phyloP scores from a whole-genome alignment of 2,797 vertebrate species.

The Neosilurus hyrtlii region DNA sequence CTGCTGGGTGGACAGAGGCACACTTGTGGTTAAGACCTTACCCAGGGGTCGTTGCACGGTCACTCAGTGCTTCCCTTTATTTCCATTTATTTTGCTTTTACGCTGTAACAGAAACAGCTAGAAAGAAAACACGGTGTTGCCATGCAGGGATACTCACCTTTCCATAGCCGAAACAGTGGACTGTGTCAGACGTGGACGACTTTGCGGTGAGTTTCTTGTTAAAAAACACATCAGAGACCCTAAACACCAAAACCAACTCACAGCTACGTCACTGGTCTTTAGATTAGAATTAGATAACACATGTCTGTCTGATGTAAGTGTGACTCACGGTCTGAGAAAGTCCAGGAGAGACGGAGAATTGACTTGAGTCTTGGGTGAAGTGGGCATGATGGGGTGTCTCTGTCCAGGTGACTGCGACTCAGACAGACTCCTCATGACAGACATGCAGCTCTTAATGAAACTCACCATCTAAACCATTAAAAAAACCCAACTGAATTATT shows the following conservation, averaged over 20 bases:
- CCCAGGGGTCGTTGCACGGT: no score
- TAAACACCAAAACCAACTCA: slow-evolving; percentile 19
- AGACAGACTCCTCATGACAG: slow-evolving; percentile 74
- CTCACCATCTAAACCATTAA: slow-evolving; percentile 71
- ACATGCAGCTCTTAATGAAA: slow-evolving; percentile 76
- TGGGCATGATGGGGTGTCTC: slow-evolving; percentile 54
- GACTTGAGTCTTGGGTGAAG: slow-evolving; percentile 69
- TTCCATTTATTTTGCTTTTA: neutral
- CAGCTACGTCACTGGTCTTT: neutral
- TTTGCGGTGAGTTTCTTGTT: slow-evolving; percentile 50
- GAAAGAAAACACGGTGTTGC: neutral
- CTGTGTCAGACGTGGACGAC: slow-evolving; percentile 57
- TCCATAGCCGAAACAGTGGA: slow-evolving; percentile 82
- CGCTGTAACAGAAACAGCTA: neutral
- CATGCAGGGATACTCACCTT: slow-evolving; percentile 69
- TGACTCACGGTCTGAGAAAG: slow-evolving; percentile 70
- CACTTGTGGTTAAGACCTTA: no score
- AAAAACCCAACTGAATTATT: neutral
- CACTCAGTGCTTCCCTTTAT: neutral
- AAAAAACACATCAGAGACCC: slow-evolving; percentile 42
- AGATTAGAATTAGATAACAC: neutral
- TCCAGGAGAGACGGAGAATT: slow-evolving; percentile 67
- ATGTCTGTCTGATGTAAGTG: neutral
- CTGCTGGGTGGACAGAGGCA: no score
- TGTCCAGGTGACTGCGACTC: slow-evolving; percentile 63